Evolutionary conservation across 2,797 vertebrate genomes (phyloP), one percentile per base, ranked within the genome.

Genomic region (Cyprinodon diabolis): DNA sequence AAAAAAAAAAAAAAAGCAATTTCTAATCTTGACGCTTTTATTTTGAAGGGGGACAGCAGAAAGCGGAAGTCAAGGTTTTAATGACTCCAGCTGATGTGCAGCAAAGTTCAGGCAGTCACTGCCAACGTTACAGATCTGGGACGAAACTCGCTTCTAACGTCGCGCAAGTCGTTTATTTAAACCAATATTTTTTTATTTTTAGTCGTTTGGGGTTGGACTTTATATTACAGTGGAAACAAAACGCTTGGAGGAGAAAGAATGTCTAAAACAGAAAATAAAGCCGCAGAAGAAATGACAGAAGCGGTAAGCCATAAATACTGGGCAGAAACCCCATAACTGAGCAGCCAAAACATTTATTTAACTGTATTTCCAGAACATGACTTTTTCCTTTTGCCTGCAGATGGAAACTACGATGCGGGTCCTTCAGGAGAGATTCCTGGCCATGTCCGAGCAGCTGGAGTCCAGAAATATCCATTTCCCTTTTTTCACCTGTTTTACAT

Each of bases 381-480:
- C 10, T 62, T 62, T 14, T 60, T 17, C 37, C 68, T 52, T 48
- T 30, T 48, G 0, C 6, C 2, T 65, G 25, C 76, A 97, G 97
- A 96, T 96, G 91, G 96, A 98, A 69, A 88, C 90, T 62, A 93
- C 95, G 47, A 93, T 98, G 89, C 90, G 90, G 71, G 87, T 91
- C 54, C 88, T 98, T 51, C 94, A 96, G 62, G 95, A 92, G 40
- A 92, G 90, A 82, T 97, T 98, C 62, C 93, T 95, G 79, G 83
- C 79, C 0, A 90, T 96, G 52, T 94, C 95, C 0, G 90, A 95
- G 37, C 93, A 96, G 71, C 68, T 98, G 75, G 91, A 94, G 74
- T 87, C 92, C 68, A 95, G 93, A 88, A 90, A 98, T 98, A 98
- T 97, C 96, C 95, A 89, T 84, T 65, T 17, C 17, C 1, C 8